Conservation (phyloP, 1,140 invertebrate genomes). For the Diachasmimorpha longicaudata region DNA sequence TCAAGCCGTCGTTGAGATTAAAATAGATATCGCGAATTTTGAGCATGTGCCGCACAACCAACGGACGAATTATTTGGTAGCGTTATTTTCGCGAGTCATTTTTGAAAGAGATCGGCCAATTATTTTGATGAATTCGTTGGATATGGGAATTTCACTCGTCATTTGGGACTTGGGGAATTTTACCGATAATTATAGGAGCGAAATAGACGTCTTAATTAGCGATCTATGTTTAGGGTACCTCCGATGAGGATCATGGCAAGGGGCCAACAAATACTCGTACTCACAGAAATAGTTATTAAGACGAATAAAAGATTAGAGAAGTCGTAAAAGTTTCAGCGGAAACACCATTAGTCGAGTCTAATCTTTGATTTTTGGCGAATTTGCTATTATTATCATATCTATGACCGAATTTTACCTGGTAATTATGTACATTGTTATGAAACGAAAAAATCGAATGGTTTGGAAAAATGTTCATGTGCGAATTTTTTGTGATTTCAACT, state of each 20-base stretch:
- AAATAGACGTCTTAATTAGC: conserved; percentile 33
- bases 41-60: conserved; percentile 28
- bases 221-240: conserved; percentile 42
- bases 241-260: neutral
- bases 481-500: too few relatives aligned
- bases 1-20: conserved; percentile 33
- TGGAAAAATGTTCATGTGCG: too few relatives aligned
- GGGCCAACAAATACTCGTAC: neutral
- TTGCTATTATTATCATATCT: too few relatives aligned
- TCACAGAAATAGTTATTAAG: neutral
- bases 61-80: neutral
- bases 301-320: neutral
- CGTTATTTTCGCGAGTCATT: neutral
- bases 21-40: conserved; percentile 48
- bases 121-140: too few relatives aligned
- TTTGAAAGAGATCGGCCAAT: neutral
- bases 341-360: neutral
- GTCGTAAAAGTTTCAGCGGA: neutral
- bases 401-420: too few relatives aligned
- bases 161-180: neutral
- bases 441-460: too few relatives aligned
- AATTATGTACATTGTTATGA: too few relatives aligned
- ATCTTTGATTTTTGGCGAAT: neutral
- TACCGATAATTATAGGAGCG: neutral
- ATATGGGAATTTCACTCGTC: too few relatives aligned